Base-by-base conservation (phyloP, 2,113 vertebrate species). In the Rynchops niger region DNA sequence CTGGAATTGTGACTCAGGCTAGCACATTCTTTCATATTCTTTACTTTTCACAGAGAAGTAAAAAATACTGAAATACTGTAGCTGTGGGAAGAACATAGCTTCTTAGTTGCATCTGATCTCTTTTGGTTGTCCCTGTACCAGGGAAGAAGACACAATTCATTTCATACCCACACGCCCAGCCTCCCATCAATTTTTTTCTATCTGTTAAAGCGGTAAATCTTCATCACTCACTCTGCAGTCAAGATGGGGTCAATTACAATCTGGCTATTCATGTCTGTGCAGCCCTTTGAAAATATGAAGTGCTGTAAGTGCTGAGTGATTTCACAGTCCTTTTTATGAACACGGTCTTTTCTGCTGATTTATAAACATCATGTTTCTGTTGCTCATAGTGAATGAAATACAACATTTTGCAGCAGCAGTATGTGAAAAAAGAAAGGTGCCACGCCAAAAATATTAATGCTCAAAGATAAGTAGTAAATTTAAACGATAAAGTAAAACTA, bases 231-330 rank as follows among this genome's bases (percentile, higher is more conserved):
- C 6, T 89, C 62, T 71, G 22, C 56, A 92, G 34, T 87, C 56
- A 97, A 65, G 53, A 52, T 74, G 36, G 76, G 87, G 80, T 88
- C 86, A 91, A 26, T 90, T 93, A 76, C 86, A 76, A 84, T 84
- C 80, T 92, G 15, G 53, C 61, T 82, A 82, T 84, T 96, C 63
- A 69, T 76, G 56, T 4, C 9, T 88, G 26, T 84, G 25, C 55
- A 88, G 40, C 19, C 47, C 80, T 95, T 92, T 91, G 88, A 84
- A 95, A 93, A 86, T 74, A 78, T 16, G 40, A 91, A 93, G 67
- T 78, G 88, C 40, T 71, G 29, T 77, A 73, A 65, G 76, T 70
- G 58, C 47, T 40, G 63, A 88, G 59, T 88, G 92, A 88, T 95
- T 86, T 95, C 80, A 81, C 23, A 59, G 55, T 70, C 16, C 12